Conservation (phyloP, 2,113 vertebrate genomes). For the Corythornis cristatus region DNA sequence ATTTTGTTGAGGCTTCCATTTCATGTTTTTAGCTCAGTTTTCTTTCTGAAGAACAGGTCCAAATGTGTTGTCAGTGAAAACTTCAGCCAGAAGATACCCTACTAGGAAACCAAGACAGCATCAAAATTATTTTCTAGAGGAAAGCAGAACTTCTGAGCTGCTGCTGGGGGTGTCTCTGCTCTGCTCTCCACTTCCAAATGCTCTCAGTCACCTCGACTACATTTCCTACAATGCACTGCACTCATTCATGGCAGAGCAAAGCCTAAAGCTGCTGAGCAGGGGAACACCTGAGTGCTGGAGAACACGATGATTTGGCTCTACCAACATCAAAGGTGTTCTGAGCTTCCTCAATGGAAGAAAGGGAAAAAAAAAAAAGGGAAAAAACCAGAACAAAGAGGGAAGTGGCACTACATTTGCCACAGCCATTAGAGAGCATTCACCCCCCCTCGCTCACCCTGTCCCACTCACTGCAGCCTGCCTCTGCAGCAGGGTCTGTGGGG, state of each 20-base stretch:
- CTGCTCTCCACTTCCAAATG: accelerated
- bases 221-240: not conserved
- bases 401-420: too few species aligned
- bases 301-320: not conserved
- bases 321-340: not conserved
- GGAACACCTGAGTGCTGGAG: not conserved
- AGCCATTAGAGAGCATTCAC: too few species aligned
- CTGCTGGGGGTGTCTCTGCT: accelerated
- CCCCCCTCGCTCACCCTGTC: too few species aligned
- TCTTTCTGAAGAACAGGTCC: not conserved
- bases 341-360: not conserved
- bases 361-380: too few species aligned
- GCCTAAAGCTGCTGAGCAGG: not conserved
- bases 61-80: not conserved
- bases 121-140: not conserved
- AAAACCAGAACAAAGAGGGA: too few species aligned
- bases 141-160: not conserved
- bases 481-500: too few species aligned
- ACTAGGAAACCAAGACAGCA: not conserved
- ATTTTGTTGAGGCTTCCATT: not conserved
- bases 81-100: not conserved
- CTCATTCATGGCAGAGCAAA: not conserved
- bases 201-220: not conserved
- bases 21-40: not conserved
- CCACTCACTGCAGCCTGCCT: too few species aligned